phyloP scores from a whole-genome alignment of 2,888 invertebrate genomes.

The Pristionchus exspectatus region DNA sequence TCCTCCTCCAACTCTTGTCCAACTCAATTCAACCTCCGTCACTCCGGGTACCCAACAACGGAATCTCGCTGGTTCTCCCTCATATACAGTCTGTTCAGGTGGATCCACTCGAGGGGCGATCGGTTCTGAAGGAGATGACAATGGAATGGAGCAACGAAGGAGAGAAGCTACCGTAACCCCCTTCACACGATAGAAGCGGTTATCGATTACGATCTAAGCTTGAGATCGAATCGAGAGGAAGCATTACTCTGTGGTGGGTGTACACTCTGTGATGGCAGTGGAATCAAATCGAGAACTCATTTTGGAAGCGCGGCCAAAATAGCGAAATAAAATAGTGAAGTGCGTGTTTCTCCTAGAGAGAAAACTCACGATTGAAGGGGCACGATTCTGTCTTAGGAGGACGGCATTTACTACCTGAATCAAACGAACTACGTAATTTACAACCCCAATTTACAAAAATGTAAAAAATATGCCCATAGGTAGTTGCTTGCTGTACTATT shows the following conservation, averaged over 20 bases:
- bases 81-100: slow-evolving; percentile 84
- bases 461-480: too few species aligned
- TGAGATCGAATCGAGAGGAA: slow-evolving; percentile 27
- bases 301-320: slow-evolving; percentile 28
- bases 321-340: slow-evolving; percentile 37
- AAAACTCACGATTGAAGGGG: slow-evolving; percentile 47
- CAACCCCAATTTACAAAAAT: background rate
- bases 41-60: slow-evolving; percentile 83
- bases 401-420: slow-evolving; percentile 54
- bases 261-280: background rate
- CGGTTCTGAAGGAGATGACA: slow-evolving; percentile 17
- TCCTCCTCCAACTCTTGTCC: slow-evolving; percentile 65
- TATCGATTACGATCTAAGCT: slow-evolving; percentile 21
- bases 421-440: background rate
- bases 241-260: slow-evolving; percentile 45
- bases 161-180: slow-evolving; percentile 41
- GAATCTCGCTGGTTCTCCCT: slow-evolving; percentile 85
- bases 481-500: too few species aligned
- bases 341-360: slow-evolving; percentile 3
- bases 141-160: background rate
- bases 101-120: slow-evolving; percentile 79
- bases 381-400: slow-evolving; percentile 52
- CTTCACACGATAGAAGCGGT: slow-evolving; percentile 28
- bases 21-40: slow-evolving; percentile 70
- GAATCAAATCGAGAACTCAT: slow-evolving; percentile 24